phyloP scores from a whole-genome alignment of 1,140 invertebrate genomes.

The Drosophila trapezifrons region DNA sequence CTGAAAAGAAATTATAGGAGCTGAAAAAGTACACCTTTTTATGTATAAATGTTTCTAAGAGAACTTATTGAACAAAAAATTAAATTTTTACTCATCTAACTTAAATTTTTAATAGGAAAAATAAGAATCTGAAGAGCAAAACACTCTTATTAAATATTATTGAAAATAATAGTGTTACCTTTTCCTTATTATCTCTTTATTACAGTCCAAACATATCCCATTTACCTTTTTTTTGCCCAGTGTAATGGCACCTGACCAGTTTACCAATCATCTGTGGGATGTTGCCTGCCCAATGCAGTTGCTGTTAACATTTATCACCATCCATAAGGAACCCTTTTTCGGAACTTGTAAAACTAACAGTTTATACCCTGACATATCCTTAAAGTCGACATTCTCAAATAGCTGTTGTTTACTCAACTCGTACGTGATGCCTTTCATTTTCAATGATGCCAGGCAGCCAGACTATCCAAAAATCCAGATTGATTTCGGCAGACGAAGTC shows the following conservation, averaged over 20 bases:
- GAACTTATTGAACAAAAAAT: too few relatives aligned
- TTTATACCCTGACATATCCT: conserved; percentile 10
- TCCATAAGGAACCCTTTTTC: background rate
- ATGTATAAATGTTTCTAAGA: too few relatives aligned
- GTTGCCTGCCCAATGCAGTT: conserved; percentile 9
- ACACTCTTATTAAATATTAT: background rate
- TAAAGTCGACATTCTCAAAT: conserved; percentile 17
- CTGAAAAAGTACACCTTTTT: too few relatives aligned
- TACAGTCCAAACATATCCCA: too few relatives aligned
- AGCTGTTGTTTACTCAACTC: conserved; percentile 19
- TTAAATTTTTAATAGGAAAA: too few relatives aligned
- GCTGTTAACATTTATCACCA: conserved; percentile 29
- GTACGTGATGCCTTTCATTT: conserved; percentile 27
- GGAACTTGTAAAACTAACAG: conserved; percentile 26
- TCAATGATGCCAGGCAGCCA: conserved; percentile 3
- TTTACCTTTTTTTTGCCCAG: background rate
- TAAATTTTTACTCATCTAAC: too few relatives aligned
- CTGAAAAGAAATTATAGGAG: background rate
- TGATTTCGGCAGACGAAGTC: conserved; percentile 53
- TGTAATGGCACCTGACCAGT: conserved; percentile 27
- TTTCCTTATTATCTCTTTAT: too few relatives aligned
- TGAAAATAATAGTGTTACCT: background rate
- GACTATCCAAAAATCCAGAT: conserved; percentile 42
- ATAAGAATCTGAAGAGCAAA: too few relatives aligned
- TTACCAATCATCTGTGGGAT: conserved; percentile 12